phyloP scores from a whole-genome alignment of 2,888 invertebrate species.

The Sphinx pinastri region DNA sequence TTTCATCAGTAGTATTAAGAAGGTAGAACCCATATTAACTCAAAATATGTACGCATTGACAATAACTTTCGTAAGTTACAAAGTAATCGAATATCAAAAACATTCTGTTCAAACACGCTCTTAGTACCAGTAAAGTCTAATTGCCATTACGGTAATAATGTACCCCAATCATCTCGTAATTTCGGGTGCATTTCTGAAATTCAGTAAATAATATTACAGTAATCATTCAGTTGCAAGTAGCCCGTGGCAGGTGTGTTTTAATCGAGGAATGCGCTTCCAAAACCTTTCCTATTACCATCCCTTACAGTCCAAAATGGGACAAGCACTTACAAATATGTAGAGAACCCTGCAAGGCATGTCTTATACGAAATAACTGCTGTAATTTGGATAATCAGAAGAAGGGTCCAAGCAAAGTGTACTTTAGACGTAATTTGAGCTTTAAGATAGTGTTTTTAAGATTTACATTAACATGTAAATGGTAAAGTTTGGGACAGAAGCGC shows the following conservation, averaged over 20 bases:
- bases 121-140: background rate
- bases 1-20: too few relatives aligned
- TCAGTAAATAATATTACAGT: constrained; percentile 33
- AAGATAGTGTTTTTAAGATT: constrained; percentile 40
- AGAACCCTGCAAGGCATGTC: constrained; percentile 75
- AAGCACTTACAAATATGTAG: constrained; percentile 68
- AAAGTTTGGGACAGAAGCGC: constrained; percentile 67
- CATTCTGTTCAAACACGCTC: background rate
- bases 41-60: too few relatives aligned
- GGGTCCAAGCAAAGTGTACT: constrained; percentile 41
- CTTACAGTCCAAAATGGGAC: constrained; percentile 59
- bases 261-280: constrained; percentile 37
- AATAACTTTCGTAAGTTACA: background rate
- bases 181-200: constrained; percentile 35
- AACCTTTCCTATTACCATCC: constrained; percentile 52
- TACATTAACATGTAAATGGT: constrained; percentile 44
- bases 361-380: constrained; percentile 72
- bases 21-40: too few relatives aligned
- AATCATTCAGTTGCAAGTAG: constrained; percentile 60
- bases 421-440: constrained; percentile 40
- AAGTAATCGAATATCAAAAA: constrained; percentile 3
- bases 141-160: background rate
- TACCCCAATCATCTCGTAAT: constrained; percentile 9
- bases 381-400: constrained; percentile 42
- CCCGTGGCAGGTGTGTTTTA: constrained; percentile 68